Evolutionary conservation across 2,113 vertebrate genomes (phyloP).

Genomic region (Pelvicachromis taeniatus): DNA sequence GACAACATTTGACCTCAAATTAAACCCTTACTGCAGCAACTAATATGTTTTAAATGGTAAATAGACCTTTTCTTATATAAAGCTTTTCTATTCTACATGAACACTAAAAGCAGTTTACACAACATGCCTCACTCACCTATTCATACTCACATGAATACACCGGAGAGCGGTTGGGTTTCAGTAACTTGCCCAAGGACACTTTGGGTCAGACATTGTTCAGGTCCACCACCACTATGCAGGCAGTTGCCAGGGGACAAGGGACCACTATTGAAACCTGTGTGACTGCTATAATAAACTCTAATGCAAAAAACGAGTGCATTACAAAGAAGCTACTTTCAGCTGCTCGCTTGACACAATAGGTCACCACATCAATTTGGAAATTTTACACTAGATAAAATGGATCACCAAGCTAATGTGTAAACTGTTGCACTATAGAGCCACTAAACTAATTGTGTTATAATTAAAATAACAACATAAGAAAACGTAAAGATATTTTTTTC

Average conservation of each 20-base stretch:
- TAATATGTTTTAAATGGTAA: neutral
- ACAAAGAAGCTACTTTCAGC: neutral
- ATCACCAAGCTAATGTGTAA: neutral
- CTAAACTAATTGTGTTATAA: neutral
- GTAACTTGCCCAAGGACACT: neutral
- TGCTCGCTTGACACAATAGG: neutral
- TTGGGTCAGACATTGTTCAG: neutral
- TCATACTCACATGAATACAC: neutral
- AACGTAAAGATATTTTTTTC: neutral
- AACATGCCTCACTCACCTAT: neutral
- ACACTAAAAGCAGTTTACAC: neutral
- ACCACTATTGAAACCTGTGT: neutral
- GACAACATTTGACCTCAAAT: neutral
- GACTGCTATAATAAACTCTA: neutral
- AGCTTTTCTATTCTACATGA: neutral
- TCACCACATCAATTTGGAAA: neutral
- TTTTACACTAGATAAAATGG: neutral
- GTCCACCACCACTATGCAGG: neutral
- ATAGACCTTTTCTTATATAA: neutral
- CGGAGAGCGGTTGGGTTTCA: neutral
- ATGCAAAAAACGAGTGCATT: neutral
- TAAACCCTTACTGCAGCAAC: neutral
- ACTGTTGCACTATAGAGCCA: neutral
- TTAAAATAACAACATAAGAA: neutral
- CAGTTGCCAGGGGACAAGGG: neutral